Evolutionary conservation across 2,888 invertebrate species (phyloP).

Genomic region (Cataglyphis albicans): DNA sequence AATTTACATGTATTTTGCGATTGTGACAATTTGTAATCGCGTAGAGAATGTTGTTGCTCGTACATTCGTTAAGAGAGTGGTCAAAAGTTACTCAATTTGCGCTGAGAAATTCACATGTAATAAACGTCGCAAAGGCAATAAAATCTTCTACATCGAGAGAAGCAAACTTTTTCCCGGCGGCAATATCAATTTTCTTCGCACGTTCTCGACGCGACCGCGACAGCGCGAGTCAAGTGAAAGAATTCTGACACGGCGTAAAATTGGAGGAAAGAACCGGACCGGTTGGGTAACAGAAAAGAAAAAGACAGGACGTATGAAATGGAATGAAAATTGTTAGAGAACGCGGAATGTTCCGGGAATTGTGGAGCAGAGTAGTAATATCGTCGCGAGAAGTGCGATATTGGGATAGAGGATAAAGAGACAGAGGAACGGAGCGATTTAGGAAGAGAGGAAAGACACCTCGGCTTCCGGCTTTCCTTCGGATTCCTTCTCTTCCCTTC

Average conservation of each 20-base stretch:
- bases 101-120: background rate
- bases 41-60: background rate
- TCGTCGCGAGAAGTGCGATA: constrained; percentile 22
- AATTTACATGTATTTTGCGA: background rate
- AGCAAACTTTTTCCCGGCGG: constrained; percentile 32
- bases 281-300: background rate
- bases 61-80: background rate
- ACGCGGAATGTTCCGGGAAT: constrained; percentile 38
- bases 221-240: constrained; percentile 27
- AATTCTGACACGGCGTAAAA: constrained; percentile 50
- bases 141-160: constrained; percentile 32
- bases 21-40: background rate
- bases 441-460: constrained; percentile 11
- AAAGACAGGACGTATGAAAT: constrained; percentile 9
- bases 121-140: background rate
- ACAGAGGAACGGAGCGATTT: background rate
- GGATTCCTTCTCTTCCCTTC: no score
- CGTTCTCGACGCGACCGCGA: constrained; percentile 38
- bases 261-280: constrained; percentile 31
- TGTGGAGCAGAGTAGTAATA: constrained; percentile 38
- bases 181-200: constrained; percentile 44
- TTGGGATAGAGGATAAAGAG: constrained; percentile 1
- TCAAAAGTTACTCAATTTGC: background rate
- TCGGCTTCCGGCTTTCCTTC: constrained; percentile 28
- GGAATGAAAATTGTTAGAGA: constrained; percentile 59